Evolutionary conservation across 2,888 invertebrate species (phyloP).

Genomic region (Orthosia gracilis): DNA sequence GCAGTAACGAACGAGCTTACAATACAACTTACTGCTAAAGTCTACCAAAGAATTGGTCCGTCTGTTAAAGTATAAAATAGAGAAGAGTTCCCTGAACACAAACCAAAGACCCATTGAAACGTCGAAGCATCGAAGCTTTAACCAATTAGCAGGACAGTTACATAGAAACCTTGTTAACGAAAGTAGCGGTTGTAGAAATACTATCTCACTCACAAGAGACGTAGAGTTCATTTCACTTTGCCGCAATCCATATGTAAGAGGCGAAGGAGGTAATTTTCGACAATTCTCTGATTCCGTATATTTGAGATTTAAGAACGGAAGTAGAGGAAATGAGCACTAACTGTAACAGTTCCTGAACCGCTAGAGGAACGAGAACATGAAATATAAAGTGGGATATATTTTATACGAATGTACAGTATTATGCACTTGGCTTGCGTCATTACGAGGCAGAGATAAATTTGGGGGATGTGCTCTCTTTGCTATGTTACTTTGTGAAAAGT

Average conservation of each 20-base stretch:
- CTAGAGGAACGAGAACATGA: conserved; percentile 15
- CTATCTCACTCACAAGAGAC: conserved; percentile 67
- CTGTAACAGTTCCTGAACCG: conserved; percentile 35
- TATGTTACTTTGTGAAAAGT: conserved; percentile 9
- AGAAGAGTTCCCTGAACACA: conserved; percentile 64
- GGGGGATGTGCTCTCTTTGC: conserved; percentile 9
- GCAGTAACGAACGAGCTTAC: conserved; percentile 74
- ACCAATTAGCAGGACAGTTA: conserved; percentile 69
- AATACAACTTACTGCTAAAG: conserved; percentile 82
- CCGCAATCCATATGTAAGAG: conserved; percentile 39
- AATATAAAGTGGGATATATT: conserved; percentile 15
- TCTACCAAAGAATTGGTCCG: conserved; percentile 87
- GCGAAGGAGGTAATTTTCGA: conserved; percentile 64
- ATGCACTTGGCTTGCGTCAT: conserved; percentile 10
- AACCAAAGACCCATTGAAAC: conserved; percentile 74
- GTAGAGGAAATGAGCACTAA: conserved; percentile 54
- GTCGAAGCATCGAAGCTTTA: conserved; percentile 75
- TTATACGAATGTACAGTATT: conserved; percentile 1
- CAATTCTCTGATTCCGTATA: conserved; percentile 71
- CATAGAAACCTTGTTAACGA: conserved; percentile 63
- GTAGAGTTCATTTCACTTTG: conserved; percentile 69
- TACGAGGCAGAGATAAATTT: conserved; percentile 5
- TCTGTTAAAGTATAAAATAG: conserved; percentile 80
- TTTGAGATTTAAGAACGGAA: conserved; percentile 55
- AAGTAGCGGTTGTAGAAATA: conserved; percentile 64